Evolutionary conservation across 1,140 invertebrate species (phyloP).

Genomic region (Heliothis subflexa): DNA sequence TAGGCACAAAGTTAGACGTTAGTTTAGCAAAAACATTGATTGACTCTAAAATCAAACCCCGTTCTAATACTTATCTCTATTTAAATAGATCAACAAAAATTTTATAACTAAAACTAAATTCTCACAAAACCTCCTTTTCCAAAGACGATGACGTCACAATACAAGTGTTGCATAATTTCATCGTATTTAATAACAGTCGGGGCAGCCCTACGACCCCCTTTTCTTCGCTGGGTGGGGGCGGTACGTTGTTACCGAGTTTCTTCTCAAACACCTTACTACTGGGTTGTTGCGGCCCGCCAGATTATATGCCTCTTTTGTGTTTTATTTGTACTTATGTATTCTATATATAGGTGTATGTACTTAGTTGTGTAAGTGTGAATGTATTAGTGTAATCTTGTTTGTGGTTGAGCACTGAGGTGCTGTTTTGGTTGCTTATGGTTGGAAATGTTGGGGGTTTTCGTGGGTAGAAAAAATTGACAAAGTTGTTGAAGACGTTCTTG

Average conservation of each 20-base stretch:
- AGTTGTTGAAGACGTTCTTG: not conserved
- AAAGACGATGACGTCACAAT: no score
- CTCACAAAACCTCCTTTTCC: no score
- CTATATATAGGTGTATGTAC: slow-evolving; percentile 8
- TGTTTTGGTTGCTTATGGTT: not conserved
- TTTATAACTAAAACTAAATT: no score
- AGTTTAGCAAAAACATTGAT: no score
- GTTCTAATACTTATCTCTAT: no score
- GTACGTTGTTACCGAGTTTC: slow-evolving; percentile 50
- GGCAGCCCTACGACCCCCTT: slow-evolving; percentile 36
- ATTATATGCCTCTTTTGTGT: slow-evolving; percentile 52
- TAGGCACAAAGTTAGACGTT: no score
- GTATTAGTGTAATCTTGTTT: slow-evolving; percentile 25
- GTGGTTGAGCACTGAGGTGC: not conserved
- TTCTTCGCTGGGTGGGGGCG: slow-evolving; percentile 7
- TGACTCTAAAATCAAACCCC: no score
- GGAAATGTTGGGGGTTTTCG: not conserved
- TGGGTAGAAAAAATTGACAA: no score
- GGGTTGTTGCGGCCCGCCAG: slow-evolving; percentile 41
- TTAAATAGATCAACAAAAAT: no score
- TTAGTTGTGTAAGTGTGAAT: not conserved
- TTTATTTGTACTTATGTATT: slow-evolving; percentile 38
- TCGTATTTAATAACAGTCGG: not conserved
- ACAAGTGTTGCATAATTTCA: not conserved
- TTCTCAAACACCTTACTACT: slow-evolving; percentile 48